phyloP scores from a whole-genome alignment of 2,888 invertebrate species.

The Cremastobaeus sp. region DNA sequence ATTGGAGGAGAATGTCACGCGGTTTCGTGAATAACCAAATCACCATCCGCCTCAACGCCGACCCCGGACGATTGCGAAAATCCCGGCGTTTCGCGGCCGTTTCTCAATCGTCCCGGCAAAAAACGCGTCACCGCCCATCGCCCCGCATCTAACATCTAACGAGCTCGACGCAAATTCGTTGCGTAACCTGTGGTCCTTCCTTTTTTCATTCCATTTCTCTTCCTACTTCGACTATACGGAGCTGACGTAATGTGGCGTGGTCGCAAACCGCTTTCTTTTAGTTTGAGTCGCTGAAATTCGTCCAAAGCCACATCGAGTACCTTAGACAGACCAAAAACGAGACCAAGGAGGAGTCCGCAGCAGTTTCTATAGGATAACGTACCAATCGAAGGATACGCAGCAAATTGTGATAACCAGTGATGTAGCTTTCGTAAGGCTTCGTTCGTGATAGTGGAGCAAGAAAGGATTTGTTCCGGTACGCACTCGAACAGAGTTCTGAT shows the following conservation, averaged over 20 bases:
- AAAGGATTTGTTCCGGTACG: slow-evolving; percentile 6
- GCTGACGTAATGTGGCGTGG: background rate
- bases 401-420: slow-evolving; percentile 51
- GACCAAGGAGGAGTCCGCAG: background rate
- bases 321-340: slow-evolving; percentile 53
- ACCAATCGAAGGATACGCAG: slow-evolving; percentile 1
- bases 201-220: background rate
- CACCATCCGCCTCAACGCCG: background rate
- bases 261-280: background rate
- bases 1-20: no score
- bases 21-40: no score
- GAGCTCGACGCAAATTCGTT: slow-evolving; percentile 9
- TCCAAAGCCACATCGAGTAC: slow-evolving; percentile 46
- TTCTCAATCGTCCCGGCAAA: background rate
- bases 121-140: slow-evolving; percentile 5
- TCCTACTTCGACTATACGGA: background rate
- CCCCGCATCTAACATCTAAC: slow-evolving; percentile 19
- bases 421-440: slow-evolving; percentile 25
- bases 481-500: no score
- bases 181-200: background rate
- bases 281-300: background rate
- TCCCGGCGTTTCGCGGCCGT: background rate
- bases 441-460: slow-evolving; percentile 9
- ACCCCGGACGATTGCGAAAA: background rate
- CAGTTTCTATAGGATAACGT: no score